Base-by-base conservation (phyloP, 2,888 invertebrate genomes). In the Standfussiana lucernea region DNA sequence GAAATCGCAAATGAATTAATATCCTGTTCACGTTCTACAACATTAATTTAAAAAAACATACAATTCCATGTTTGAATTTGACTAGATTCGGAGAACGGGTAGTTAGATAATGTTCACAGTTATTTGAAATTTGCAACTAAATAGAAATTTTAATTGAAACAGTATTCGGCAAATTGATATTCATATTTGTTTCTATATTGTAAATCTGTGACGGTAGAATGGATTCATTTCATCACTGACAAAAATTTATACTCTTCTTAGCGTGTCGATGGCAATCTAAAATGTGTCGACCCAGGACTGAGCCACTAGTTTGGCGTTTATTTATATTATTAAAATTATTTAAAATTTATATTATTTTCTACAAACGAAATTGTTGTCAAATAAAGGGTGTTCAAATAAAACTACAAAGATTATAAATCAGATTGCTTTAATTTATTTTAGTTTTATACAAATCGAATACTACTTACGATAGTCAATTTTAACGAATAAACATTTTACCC, bases 391-490 rank as follows among this genome's bases (percentile, higher is more conserved):
- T 68, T 59, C 7, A 88, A 96, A 95, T 94, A 86, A 96, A 96
- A 97, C 95, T 87, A 91, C 90, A 83, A 47, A 71, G 95, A 95
- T 94, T 96, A 97, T 96, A 97, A 97, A 97, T 96, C 96, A 96
- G 96, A 97, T 97, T 95, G 96, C 95, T 97, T 97, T 97, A 97
- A 95, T 97, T 96, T 96, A 95, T 93, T 94, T 94, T 95, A 96
- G 91, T 97, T 96, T 97, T 97, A 96, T 97, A 97, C 96, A 97
- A 97, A 97, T 96, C 95, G 96, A 97, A 94, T 96, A 94, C 97
- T 97, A 97, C 96, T 96, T 96, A 95, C 94, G 95, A 94, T 96
- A 97, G 94, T 95, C 94, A 95, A 96, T 97, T 94, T 95, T 96
- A 95, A 96, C 96, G 96, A 96, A 96, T 95, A 96, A 95, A 94